Base-by-base conservation (phyloP, 2,113 vertebrate genomes). In the Hyla sarda region DNA sequence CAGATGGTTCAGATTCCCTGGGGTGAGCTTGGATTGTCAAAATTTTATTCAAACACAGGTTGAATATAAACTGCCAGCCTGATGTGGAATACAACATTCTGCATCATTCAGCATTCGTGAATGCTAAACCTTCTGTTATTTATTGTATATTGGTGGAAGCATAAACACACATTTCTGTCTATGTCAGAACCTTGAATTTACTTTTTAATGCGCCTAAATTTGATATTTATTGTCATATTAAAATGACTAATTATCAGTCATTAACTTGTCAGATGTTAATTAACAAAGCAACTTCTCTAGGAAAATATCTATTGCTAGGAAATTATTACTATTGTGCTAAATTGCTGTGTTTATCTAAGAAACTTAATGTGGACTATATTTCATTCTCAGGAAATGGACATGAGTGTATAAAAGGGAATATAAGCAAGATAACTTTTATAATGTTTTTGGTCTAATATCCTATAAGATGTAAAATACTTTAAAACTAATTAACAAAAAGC, bases 141-240 rank as follows among this genome's bases (percentile, higher is more conserved):
- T 41, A 1, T 37, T 71, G 8, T 23, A 41, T 71, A 23, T 37
- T 71, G 28, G 5, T 67, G 19, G 34, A 37, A 72, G 11, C 1
- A 72, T 25, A 74, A 74, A 47, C 12, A 47, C 41, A n/a, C 71
- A 74, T 74, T 47, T 45, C 30, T 19, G 32, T 67, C 30, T 32
- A 1, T 71, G 67, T 71, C 30, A 67, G 32, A 71, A 10, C 37
- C 7, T 69, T 19, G 14, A 73, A 73, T 74, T 74, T 3, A 41
- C 21, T 11, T 56, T 30, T 48, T 37, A 23, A 48, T 71, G 21
- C 32, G 45, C 45, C 21, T 71, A 21, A 4, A 34, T 3, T 69
- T 82, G 41, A 82, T 52, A 82, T 82, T 82, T 71, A 82, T 71
- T 52, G 47, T 54, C 62, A 82, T 82, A 82, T 82, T 82, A 71